Base-by-base conservation (phyloP, 2,797 vertebrate species). In the Ambastaia sidthimunki region DNA sequence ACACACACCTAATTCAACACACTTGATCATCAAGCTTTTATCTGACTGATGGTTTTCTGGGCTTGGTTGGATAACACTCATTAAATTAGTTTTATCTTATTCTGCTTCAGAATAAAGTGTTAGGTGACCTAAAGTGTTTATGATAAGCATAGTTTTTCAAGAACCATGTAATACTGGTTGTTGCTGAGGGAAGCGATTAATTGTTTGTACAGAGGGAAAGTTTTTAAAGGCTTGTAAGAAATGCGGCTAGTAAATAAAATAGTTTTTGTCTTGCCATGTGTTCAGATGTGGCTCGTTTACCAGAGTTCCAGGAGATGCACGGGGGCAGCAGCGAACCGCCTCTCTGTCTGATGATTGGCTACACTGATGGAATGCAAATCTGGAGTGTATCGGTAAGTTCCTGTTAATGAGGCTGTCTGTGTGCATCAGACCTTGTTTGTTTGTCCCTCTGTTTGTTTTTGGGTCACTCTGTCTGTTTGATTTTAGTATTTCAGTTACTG, bases 361-460 rank as follows among this genome's bases (percentile, higher is more conserved):
- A 99, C 87, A 92, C 95, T 1, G 96, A 99, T 25, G 98, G 98
- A 72, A 96, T 99, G 94, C 98, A 99, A 90, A 93, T 99, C 85
- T 99, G 98, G 98, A 97, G 95, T 70, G 87, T 99, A 60, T 97
- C 98, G 85, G 98, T 99, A 87, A 98, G 98, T 96, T 78, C 21
- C 67, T 65, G 50, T 65, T 44, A 71, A 52, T 55, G 18, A 4
- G 6, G 10, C 31, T 10, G 25, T 52, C 37, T 74, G 5, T 28
- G 19, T 25, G 21, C 25, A 23, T 25, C 48, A 50, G 13, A 41
- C 3, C 18, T n/a, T n/a, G 21, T 21, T 23, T 37, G 9, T 28
- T 65, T 63, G 23, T 16, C 1, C 25, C 2, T 13, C 1, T 54
- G 9, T 65, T 52, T 16, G 31, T 50, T 37, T 25, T 9, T 10